Conservation (phyloP, 2,888 invertebrate genomes). For the Leptura quadrifasciata region DNA sequence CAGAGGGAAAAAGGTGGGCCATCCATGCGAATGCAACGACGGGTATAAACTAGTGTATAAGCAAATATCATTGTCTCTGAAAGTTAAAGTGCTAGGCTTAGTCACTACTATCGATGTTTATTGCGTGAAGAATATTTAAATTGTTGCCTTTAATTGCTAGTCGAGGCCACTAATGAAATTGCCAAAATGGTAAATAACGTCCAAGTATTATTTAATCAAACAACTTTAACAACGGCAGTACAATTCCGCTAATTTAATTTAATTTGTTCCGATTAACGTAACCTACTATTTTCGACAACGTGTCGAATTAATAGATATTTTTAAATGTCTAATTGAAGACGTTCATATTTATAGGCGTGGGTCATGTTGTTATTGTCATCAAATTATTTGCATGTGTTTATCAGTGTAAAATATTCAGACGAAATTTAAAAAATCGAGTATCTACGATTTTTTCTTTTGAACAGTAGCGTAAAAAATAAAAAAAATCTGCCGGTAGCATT, state of each 20-base stretch:
- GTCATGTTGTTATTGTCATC: not conserved
- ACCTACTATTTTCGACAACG: conserved; percentile 26
- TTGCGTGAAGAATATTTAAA: conserved; percentile 7
- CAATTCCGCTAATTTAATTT: conserved; percentile 26
- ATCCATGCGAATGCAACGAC: too few relatives aligned
- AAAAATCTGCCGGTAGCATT: too few relatives aligned
- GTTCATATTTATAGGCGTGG: not conserved
- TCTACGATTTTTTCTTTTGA: too few relatives aligned
- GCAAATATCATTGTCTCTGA: not conserved
- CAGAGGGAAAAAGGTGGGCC: too few relatives aligned
- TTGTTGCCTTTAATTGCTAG: conserved; percentile 4
- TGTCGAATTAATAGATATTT: not conserved
- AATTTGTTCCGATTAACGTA: conserved; percentile 30
- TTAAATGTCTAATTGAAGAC: not conserved
- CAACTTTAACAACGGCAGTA: conserved; percentile 21
- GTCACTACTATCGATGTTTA: not conserved
- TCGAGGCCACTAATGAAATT: conserved; percentile 21
- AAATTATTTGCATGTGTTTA: too few relatives aligned
- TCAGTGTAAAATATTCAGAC: too few relatives aligned
- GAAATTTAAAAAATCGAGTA: too few relatives aligned
- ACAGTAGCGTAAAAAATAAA: too few relatives aligned
- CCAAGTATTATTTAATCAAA: conserved; percentile 24
- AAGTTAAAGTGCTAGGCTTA: not conserved
- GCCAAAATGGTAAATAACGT: conserved; percentile 10
- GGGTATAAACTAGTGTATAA: not conserved